phyloP scores from a whole-genome alignment of 2,888 invertebrate species.

The Hirtodrosophila alboralis region DNA sequence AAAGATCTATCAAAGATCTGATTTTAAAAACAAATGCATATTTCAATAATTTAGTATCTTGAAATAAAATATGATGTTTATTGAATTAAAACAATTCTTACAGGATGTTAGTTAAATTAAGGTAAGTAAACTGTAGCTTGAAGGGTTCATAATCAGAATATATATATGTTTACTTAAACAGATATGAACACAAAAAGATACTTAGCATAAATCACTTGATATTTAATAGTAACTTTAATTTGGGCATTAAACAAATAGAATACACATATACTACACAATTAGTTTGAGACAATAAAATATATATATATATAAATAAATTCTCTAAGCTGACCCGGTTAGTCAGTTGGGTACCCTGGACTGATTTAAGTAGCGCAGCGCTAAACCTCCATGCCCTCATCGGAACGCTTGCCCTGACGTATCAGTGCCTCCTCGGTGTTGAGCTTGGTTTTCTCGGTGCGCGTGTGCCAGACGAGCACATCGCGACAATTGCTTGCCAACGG shows the following conservation, averaged over 20 bases:
- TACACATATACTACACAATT: conserved; percentile 19
- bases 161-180: no score
- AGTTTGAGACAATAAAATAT: conserved; percentile 19
- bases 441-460: conserved; percentile 95
- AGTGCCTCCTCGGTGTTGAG: conserved; percentile 88
- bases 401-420: conserved; percentile 85
- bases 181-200: conserved; percentile 26
- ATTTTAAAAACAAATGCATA: no score
- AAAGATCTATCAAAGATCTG: no score
- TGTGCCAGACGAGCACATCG: conserved; percentile 99
- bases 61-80: no score
- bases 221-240: conserved; percentile 14
- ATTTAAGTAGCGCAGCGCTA: conserved; percentile 37
- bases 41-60: no score
- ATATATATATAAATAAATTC: conserved; percentile 23
- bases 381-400: conserved; percentile 87
- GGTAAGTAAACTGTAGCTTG: no score
- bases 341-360: conserved; percentile 2
- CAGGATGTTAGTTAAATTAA: no score
- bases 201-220: conserved; percentile 38
- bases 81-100: no score
- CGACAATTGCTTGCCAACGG: conserved; percentile 95
- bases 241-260: conserved; percentile 26
- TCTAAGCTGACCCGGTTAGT: conserved; percentile 10
- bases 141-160: no score